Percentiles rank a stretch among this genome's conserved stretches.
phyloP scores from a whole-genome alignment of 2,113 vertebrate species.

The Burhinus oedicnemus region DNA sequence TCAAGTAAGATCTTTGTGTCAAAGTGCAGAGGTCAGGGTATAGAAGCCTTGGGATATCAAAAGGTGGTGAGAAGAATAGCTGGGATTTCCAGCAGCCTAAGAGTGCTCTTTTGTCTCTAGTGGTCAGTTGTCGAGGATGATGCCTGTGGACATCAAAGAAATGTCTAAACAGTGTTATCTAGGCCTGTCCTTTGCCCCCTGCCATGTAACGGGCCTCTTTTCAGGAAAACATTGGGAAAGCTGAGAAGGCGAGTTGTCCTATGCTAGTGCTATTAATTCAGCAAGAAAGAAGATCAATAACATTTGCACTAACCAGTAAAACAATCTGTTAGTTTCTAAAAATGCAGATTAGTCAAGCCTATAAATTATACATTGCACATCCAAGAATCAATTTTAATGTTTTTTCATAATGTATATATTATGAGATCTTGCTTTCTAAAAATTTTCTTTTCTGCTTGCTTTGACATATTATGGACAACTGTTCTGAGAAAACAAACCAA shows the following conservation, averaged over 20 bases:
- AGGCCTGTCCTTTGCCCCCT: constrained; percentile 77
- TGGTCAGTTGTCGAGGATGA: constrained; percentile 65
- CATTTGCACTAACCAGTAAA: constrained; percentile 1
- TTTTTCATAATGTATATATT: background rate
- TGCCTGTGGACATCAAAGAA: constrained; percentile 85
- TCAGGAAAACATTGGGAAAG: constrained; percentile 57
- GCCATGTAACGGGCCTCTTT: constrained; percentile 68
- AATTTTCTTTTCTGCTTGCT: background rate
- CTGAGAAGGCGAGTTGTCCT: constrained; percentile 31
- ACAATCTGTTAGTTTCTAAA: constrained; percentile 23
- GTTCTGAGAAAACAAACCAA: background rate
- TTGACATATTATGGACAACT: background rate
- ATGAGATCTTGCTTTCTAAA: background rate
- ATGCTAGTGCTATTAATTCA: constrained; percentile 40
- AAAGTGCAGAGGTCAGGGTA: constrained; percentile 74
- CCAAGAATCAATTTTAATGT: background rate
- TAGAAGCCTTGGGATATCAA: constrained; percentile 59
- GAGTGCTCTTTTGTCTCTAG: constrained; percentile 78
- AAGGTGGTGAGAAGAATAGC: constrained; percentile 73
- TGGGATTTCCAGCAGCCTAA: constrained; percentile 45
- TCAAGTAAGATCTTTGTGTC: constrained; percentile 73
- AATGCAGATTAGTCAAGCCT: background rate
- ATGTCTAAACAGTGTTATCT: constrained; percentile 82
- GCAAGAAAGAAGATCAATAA: constrained; percentile 24
- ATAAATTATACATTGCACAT: background rate